Conservation (phyloP, 2,797 vertebrate genomes). For the Sternotherus odoratus region DNA sequence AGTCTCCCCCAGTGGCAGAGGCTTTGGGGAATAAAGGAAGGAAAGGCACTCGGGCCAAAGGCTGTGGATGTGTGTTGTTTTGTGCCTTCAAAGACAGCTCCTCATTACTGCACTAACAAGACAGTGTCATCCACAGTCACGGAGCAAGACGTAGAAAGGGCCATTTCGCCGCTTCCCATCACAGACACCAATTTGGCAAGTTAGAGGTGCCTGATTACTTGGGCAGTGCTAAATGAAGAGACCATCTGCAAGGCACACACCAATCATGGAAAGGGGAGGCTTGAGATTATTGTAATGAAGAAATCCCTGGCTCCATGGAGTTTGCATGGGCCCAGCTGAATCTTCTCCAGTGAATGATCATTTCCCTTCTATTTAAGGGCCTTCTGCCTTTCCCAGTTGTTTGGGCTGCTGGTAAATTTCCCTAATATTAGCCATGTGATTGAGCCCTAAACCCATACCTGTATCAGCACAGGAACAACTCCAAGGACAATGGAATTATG, state of each 20-base stretch:
- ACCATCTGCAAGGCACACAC: background rate
- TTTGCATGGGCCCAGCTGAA: background rate
- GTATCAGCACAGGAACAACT: background rate
- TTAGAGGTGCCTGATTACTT: background rate
- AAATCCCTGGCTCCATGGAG: background rate
- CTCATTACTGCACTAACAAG: constrained; percentile 71
- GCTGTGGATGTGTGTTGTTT: constrained; percentile 78
- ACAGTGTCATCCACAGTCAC: background rate
- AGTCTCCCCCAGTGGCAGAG: constrained; percentile 24
- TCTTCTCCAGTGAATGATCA: background rate
- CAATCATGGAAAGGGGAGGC: background rate
- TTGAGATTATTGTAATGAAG: background rate
- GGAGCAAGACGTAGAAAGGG: background rate
- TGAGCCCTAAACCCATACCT: background rate
- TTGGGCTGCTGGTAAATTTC: background rate
- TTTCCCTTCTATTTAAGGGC: background rate
- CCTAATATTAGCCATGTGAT: background rate
- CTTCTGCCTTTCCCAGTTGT: background rate
- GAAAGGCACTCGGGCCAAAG: constrained; percentile 29
- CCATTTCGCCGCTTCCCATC: constrained; percentile 56
- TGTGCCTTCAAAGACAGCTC: constrained; percentile 42
- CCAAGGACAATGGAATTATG: background rate
- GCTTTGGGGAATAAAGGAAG: background rate
- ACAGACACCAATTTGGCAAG: background rate
- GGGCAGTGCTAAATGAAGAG: background rate